These are phyloP conservation scores for Speoplatyrhinus poulsoni DNA, from an alignment of 2,113 vertebrate species.

Conservation along the genomic window DNA sequence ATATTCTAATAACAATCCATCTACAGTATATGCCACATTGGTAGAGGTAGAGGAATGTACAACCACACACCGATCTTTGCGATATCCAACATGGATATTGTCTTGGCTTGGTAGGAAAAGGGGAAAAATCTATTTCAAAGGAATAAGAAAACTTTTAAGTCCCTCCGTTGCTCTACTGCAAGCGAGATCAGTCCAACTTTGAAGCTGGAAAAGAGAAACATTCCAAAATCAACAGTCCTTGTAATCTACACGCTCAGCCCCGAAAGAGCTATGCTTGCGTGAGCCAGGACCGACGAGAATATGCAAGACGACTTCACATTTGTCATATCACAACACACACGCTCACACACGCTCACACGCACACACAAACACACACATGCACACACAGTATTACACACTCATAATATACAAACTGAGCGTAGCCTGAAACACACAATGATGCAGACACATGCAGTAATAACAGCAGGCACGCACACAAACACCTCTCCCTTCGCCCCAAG, in stretches of 20 bases:
- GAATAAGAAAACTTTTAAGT: conserved; percentile 59
- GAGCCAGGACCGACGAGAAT: conserved; percentile 56
- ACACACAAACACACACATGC: conserved; percentile 13
- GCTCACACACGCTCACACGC: background rate
- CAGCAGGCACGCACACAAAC: conserved; percentile 12
- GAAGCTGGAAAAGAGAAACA: conserved; percentile 58
- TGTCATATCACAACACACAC: conserved; percentile 56
- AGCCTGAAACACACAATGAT: background rate
- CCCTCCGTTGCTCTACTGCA: conserved; percentile 43
- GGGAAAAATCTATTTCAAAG: background rate
- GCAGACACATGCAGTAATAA: conserved; percentile 16
- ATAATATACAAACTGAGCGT: background rate
- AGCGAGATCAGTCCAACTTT: conserved; percentile 68
- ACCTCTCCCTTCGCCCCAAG: background rate
- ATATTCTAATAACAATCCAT: no score
- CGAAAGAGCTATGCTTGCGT: conserved; percentile 45
- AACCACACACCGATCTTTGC: no score
- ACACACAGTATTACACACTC: background rate
- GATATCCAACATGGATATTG: background rate
- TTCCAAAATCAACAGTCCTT: conserved; percentile 65
- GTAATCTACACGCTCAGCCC: conserved; percentile 67
- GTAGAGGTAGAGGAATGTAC: no score
- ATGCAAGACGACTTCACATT: conserved; percentile 61
- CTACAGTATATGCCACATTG: no score
- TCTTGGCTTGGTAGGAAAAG: background rate